A percentile compares a stretch with the other conserved stretches of the same genome.
phyloP scores from a whole-genome alignment of 2,888 invertebrate genomes.

The Charanyca ferruginea region DNA sequence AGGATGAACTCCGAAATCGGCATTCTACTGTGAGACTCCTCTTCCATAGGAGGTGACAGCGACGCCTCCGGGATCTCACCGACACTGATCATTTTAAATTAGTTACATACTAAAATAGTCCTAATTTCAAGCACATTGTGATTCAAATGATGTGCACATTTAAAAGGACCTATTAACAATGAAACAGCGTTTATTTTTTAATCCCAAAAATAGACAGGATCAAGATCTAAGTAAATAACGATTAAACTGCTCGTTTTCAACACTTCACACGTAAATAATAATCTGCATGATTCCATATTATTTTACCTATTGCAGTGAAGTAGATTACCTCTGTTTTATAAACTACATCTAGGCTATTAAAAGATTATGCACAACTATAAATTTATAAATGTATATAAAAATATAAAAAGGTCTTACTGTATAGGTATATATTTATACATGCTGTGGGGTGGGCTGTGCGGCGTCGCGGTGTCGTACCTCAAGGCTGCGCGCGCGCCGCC shows the following conservation, averaged over 20 bases:
- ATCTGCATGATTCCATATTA: no score
- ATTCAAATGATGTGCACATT: no score
- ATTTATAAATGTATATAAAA: neutral
- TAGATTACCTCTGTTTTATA: no score
- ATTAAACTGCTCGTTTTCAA: no score
- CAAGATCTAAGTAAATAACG: no score
- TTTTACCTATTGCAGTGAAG: no score
- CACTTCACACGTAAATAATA: no score
- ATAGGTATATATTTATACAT: conserved; percentile 85
- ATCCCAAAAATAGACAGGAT: no score
- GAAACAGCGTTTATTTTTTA: no score
- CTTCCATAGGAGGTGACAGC: conserved; percentile 56
- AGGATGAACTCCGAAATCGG: conserved; percentile 85
- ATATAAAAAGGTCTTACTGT: conserved; percentile 77
- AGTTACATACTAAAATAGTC: neutral
- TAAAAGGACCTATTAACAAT: no score
- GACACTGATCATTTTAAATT: conserved; percentile 58
- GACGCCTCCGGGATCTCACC: conserved; percentile 69
- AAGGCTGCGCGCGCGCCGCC: conserved; percentile 77
- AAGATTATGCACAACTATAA: neutral
- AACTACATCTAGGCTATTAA: neutral
- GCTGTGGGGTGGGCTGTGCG: conserved; percentile 79
- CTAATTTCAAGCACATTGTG: neutral
- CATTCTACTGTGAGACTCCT: conserved; percentile 69
- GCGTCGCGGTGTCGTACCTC: conserved; percentile 86